Conservation (phyloP, 1,140 invertebrate genomes). For the Forficula auricularia region DNA sequence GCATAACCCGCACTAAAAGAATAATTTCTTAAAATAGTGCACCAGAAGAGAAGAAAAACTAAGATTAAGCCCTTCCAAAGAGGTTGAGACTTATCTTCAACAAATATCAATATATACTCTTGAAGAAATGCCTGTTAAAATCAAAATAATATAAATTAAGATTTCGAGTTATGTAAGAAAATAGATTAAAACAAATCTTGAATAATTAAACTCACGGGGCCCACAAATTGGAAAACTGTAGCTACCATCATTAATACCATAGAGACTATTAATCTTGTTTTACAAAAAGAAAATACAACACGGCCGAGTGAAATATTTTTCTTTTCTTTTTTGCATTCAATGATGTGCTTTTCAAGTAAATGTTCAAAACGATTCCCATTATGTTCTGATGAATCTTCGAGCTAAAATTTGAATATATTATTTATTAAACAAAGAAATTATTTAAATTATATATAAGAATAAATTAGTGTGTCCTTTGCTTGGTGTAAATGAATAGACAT, state of each 20-base stretch:
- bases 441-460: no score
- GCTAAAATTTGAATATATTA: constrained; percentile 6
- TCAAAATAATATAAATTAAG: neutral
- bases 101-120: constrained; percentile 12
- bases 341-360: constrained; percentile 13
- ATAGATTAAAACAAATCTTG: neutral
- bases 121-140: constrained; percentile 14
- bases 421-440: neutral
- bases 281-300: constrained; percentile 15
- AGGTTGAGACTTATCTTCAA: constrained; percentile 11
- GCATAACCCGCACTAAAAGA: constrained; percentile 14
- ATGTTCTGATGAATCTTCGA: constrained; percentile 13
- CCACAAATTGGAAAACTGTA: constrained; percentile 16
- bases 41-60: constrained; percentile 10
- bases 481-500: no score
- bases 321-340: constrained; percentile 1
- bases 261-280: constrained; percentile 14
- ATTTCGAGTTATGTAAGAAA: neutral
- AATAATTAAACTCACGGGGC: constrained; percentile 13
- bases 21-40: constrained; percentile 13
- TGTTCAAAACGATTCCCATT: constrained; percentile 13
- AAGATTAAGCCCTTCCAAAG: constrained; percentile 12
- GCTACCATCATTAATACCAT: constrained; percentile 15
- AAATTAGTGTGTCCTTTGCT: no score
- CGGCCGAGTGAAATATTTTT: constrained; percentile 5